Percentiles rank a stretch among this genome's conserved stretches.
Evolutionary conservation across 2,797 vertebrate species (phyloP).

Genomic region (Diceros bicornis): DNA sequence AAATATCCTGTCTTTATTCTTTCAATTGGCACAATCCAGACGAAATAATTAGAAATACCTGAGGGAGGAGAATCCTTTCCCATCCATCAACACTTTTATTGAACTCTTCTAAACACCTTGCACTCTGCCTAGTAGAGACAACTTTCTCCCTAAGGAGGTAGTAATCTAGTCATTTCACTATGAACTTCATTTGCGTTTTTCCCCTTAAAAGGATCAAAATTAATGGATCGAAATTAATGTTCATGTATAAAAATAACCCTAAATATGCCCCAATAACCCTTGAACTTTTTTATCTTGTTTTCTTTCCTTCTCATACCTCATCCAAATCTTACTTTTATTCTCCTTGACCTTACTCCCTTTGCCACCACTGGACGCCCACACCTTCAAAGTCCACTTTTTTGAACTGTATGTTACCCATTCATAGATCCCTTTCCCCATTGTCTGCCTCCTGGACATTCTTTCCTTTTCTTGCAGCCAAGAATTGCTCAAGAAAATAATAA

Average conservation of each 20-base stretch:
- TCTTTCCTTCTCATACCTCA: neutral
- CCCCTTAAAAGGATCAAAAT: neutral
- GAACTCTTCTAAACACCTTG: neutral
- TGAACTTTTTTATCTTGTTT: neutral
- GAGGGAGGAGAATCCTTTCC: neutral
- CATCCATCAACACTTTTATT: neutral
- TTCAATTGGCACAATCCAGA: neutral
- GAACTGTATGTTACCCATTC: neutral
- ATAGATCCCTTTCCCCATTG: neutral
- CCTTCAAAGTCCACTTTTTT: neutral
- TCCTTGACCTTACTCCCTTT: neutral
- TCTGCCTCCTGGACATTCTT: neutral
- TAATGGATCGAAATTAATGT: neutral
- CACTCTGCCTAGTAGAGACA: neutral
- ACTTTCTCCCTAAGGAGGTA: neutral
- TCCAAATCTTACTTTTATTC: constrained; percentile 10
- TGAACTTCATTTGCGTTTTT: constrained; percentile 23
- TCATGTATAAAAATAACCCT: neutral
- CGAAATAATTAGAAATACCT: constrained; percentile 40
- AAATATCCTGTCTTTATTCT: neutral
- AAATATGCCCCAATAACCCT: neutral
- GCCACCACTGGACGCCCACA: neutral
- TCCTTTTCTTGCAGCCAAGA: neutral
- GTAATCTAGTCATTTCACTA: neutral
- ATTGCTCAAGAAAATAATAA: constrained; percentile 41